phyloP scores from a whole-genome alignment of 2,797 vertebrate species.

The Oreortyx pictus region DNA sequence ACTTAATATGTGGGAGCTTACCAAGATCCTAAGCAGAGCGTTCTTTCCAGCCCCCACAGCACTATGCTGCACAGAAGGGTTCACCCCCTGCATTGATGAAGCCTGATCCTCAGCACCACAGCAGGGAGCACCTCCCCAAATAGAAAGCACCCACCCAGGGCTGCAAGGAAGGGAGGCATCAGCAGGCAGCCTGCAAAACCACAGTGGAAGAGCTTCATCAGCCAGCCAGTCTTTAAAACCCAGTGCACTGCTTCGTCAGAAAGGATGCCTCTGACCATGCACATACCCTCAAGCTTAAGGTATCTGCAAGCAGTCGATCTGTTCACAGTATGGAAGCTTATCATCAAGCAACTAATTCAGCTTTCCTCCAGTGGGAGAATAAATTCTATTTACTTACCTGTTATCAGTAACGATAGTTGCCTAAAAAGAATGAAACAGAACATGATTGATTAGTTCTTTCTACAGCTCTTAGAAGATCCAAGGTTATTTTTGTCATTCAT shows the following conservation, averaged over 20 bases:
- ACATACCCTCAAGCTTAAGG: neutral
- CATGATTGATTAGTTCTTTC: slow-evolving; percentile 54
- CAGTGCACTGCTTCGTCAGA: neutral
- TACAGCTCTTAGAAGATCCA: slow-evolving; percentile 20
- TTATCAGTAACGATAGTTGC: slow-evolving; percentile 54
- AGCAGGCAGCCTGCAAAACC: neutral
- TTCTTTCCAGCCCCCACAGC: neutral
- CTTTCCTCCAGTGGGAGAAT: slow-evolving; percentile 32
- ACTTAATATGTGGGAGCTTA: neutral
- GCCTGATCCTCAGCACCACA: neutral
- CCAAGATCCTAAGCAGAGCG: neutral
- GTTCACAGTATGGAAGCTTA: slow-evolving; percentile 8
- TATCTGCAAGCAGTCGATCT: slow-evolving; percentile 40
- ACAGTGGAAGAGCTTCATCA: neutral
- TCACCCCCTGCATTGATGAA: neutral
- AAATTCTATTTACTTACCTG: slow-evolving; percentile 62
- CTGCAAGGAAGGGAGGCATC: neutral
- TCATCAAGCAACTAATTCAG: slow-evolving; percentile 53
- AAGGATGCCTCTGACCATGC: neutral
- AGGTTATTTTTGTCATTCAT: slow-evolving; percentile 60
- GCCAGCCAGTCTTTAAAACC: neutral
- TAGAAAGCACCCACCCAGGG: neutral
- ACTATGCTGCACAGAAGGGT: neutral
- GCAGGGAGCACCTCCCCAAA: neutral
- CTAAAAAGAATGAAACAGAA: slow-evolving; percentile 31